A percentile compares a stretch with the other conserved stretches of the same genome.
phyloP scores from a whole-genome alignment of 2,113 vertebrate genomes.

The Copsychus sechellarum region DNA sequence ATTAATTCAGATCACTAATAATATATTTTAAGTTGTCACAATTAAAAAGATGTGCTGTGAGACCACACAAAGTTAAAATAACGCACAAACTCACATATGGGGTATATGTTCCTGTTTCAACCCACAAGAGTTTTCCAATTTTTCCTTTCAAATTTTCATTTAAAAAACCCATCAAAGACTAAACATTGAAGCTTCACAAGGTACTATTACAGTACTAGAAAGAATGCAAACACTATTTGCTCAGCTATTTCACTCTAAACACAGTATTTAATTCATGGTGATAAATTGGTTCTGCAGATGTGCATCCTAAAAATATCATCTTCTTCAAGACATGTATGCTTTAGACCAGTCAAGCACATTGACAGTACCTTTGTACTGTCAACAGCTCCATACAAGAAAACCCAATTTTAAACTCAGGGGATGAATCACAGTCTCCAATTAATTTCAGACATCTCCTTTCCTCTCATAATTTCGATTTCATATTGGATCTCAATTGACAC shows the following conservation, averaged over 20 bases:
- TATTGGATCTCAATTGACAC: background rate
- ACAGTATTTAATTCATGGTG: background rate
- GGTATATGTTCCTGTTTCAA: background rate
- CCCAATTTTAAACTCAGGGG: background rate
- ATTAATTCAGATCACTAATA: constrained; percentile 38
- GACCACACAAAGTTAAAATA: background rate
- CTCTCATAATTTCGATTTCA: background rate
- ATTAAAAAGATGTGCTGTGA: background rate
- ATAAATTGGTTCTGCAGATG: background rate
- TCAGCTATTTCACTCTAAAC: background rate
- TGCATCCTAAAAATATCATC: background rate
- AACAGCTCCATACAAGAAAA: background rate
- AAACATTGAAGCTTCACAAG: background rate
- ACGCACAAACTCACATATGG: background rate
- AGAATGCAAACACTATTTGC: background rate
- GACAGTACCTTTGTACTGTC: background rate
- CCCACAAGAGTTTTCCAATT: background rate
- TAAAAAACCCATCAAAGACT: background rate
- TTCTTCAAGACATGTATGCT: background rate
- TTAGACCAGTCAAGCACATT: background rate
- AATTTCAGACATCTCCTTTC: background rate
- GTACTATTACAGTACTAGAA: background rate
- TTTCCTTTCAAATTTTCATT: background rate
- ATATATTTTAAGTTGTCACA: background rate
- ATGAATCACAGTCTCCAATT: background rate